phyloP scores from a whole-genome alignment of 2,797 vertebrate species.

The Myoxocephalus aenaeus region DNA sequence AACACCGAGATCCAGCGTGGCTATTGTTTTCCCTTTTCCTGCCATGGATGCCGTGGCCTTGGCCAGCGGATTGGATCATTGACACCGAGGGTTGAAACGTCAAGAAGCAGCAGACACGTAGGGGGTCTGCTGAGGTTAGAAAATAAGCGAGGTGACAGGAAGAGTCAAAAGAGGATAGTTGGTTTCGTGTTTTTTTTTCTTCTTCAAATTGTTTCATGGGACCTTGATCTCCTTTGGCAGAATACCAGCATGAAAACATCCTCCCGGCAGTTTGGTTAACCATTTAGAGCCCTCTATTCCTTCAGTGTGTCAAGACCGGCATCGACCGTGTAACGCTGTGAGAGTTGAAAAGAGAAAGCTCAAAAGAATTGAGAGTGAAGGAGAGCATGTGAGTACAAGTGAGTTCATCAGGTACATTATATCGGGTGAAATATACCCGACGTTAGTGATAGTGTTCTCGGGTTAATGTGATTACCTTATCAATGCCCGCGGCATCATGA shows the following conservation, averaged over 20 bases:
- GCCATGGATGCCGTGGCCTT: conserved; percentile 29
- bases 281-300: background rate
- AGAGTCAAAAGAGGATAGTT: conserved; percentile 8
- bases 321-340: background rate
- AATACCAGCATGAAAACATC: background rate
- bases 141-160: conserved; percentile 11
- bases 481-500: background rate
- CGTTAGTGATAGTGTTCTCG: too few relatives aligned
- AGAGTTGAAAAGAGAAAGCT: background rate
- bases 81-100: conserved; percentile 15
- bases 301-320: conserved; percentile 1
- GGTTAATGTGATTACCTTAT: conserved; percentile 4
- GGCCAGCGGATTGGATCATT: background rate
- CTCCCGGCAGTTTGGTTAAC: background rate
- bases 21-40: conserved; percentile 65
- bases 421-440: too few relatives aligned
- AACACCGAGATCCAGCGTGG: conserved; percentile 22
- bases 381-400: background rate
- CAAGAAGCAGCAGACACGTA: conserved; percentile 6
- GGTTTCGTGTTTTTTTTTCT: background rate
- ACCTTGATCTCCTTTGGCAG: conserved; percentile 10
- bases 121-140: background rate
- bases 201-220: background rate
- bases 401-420: too few relatives aligned
- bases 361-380: background rate